Evolutionary conservation across 2,113 vertebrate genomes (phyloP).

Genomic region (Stegostoma tigrinum): DNA sequence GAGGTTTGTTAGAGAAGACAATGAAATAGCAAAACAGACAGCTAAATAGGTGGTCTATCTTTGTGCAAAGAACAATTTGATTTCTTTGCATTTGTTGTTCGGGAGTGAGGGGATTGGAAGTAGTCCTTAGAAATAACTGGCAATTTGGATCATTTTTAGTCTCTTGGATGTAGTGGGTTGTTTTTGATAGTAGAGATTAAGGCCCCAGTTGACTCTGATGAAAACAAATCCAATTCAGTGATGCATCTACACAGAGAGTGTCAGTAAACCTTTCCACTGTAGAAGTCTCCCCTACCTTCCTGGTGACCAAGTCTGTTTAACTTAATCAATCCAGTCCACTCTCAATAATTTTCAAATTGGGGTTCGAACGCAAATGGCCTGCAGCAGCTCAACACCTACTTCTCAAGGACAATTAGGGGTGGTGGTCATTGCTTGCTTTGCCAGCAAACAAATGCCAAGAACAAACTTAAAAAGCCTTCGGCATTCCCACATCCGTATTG

Average conservation of each 20-base stretch:
- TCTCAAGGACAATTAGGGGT: no score
- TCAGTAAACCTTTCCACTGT: neutral
- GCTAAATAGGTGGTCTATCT: neutral
- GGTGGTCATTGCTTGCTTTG: no score
- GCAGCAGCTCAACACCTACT: neutral
- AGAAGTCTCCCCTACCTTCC: neutral
- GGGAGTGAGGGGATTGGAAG: neutral
- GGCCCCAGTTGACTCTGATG: neutral
- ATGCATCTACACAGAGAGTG: neutral
- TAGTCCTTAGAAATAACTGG: neutral
- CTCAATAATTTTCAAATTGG: neutral
- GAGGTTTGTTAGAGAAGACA: neutral
- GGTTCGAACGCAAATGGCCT: neutral
- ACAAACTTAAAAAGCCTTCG: neutral
- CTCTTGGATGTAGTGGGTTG: neutral
- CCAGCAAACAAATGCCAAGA: neutral
- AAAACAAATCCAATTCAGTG: neutral
- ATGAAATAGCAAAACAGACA: neutral
- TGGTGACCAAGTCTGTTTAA: neutral
- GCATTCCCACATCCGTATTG: neutral
- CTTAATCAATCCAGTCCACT: neutral
- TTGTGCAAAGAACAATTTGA: neutral
- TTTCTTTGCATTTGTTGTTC: neutral
- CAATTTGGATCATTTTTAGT: neutral
- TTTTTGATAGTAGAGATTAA: neutral